Base-by-base conservation (phyloP, 1,140 invertebrate species). In the Leguminivora glycinivorella region DNA sequence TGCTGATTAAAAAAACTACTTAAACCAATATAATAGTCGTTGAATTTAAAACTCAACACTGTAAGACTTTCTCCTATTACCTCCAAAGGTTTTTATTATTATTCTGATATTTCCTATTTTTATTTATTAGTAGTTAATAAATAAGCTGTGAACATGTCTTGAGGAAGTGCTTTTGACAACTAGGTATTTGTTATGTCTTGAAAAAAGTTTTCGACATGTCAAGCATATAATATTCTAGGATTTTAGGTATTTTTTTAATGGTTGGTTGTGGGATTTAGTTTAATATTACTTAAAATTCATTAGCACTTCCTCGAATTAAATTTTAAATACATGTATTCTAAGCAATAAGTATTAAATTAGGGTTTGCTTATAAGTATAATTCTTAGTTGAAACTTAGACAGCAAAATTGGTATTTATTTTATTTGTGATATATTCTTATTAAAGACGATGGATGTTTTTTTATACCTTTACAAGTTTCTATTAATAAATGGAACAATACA, bases 151-250 rank as follows among this genome's bases (percentile, higher is more conserved):
- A 63, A 63, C 1, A 29, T 72, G 40, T 71, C 71, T 90, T 90
- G 87, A 90, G 87, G 87, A 74, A 78, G 80, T 79, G 87, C 87
- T 90, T 77, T 79, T 89, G 87, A 74, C 34, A 24, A 31, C 2
- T 2, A n/a, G n/a, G n/a, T n/a, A 58, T 17, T 63, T n/a, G n/a
- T 63, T 63, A 19, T 63, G 25, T 10, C 25, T 63, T 63, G 7
- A 63, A 29, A n/a, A 0, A 29, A 31, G n/a, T 63, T 5, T 60
- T 29, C 9, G 4, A 31, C 12, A 26, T 63, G 31, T 17, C 25
- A 10, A 63, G n/a, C 26, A 31, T 34, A 31, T 17, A 25, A 25
- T 24, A n/a, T 60, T 29, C 1, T 63, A 63, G 58, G 26, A n/a
- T n/a, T n/a, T n/a, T n/a, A n/a, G n/a, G n/a, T n/a, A n/a, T 63